Conservation (phyloP, 2,113 vertebrate genomes). For the Grantiella picta region DNA sequence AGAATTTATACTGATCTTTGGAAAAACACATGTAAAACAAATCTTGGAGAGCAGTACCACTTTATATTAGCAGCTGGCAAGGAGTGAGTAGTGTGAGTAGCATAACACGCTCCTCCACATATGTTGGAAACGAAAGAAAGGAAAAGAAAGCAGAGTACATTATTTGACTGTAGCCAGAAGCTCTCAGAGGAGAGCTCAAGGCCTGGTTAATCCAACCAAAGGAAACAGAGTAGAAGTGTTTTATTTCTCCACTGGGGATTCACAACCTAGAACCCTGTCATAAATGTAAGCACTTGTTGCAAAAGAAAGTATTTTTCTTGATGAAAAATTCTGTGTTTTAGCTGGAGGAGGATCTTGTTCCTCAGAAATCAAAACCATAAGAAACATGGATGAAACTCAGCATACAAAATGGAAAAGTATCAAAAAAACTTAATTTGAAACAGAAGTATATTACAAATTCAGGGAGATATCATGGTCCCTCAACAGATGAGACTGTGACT, state of each 20-base stretch:
- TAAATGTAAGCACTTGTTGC: not conserved
- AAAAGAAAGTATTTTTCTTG: not conserved
- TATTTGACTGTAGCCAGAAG: not conserved
- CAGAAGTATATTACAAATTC: not conserved
- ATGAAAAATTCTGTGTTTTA: not conserved
- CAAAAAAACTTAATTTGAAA: not conserved
- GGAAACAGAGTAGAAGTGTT: not conserved
- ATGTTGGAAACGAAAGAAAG: not conserved
- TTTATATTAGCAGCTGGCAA: not conserved
- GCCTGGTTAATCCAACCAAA: not conserved
- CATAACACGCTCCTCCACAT: rapidly evolving
- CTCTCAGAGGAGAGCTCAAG: not conserved
- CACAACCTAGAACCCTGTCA: not conserved
- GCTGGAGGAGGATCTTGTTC: not conserved
- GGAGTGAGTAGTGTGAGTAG: not conserved
- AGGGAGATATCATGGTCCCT: not conserved
- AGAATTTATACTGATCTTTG: not conserved
- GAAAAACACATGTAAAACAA: not conserved
- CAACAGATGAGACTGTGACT: not conserved
- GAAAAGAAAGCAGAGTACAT: not conserved
- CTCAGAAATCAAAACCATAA: not conserved
- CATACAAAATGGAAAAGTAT: not conserved
- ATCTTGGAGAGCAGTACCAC: not conserved
- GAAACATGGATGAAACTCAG: not conserved
- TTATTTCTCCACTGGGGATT: not conserved